Percentiles rank a stretch among this genome's conserved stretches.
Conservation (phyloP, 2,888 invertebrate species). For the Eupithecia subfuscata region DNA sequence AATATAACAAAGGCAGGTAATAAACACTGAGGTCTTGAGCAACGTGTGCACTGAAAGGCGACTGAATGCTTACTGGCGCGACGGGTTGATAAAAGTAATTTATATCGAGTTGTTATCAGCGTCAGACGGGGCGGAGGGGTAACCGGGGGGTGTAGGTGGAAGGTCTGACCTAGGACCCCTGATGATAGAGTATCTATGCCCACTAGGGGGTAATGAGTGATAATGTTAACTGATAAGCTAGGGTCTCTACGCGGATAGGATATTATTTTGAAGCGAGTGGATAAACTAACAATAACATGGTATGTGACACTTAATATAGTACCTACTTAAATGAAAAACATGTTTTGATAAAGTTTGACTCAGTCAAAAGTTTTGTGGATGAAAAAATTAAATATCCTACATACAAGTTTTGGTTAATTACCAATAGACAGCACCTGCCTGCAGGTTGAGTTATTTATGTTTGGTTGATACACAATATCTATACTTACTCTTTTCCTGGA, state of each 20-base stretch:
- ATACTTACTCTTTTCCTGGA: too few species aligned
- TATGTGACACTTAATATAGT: too few species aligned
- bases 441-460: neutral
- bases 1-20: constrained; percentile 38
- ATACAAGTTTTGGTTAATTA: neutral
- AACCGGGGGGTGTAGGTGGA: constrained; percentile 58
- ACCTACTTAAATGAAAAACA: neutral
- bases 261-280: constrained; percentile 20
- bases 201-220: constrained; percentile 76
- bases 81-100: constrained; percentile 60
- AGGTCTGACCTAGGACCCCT: constrained; percentile 66
- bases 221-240: constrained; percentile 48
- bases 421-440: neutral
- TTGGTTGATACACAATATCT: neutral
- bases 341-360: neutral
- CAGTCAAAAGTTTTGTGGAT: neutral
- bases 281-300: constrained; percentile 7
- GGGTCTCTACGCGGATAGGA: constrained; percentile 44
- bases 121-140: constrained; percentile 62
- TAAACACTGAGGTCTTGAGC: constrained; percentile 16
- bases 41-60: constrained; percentile 51
- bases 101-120: constrained; percentile 72
- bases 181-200: constrained; percentile 69
- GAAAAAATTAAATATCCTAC: neutral
- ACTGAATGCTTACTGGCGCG: constrained; percentile 54